Base-by-base conservation (phyloP, 2,888 invertebrate genomes). In the Chrysolina haemoptera region DNA sequence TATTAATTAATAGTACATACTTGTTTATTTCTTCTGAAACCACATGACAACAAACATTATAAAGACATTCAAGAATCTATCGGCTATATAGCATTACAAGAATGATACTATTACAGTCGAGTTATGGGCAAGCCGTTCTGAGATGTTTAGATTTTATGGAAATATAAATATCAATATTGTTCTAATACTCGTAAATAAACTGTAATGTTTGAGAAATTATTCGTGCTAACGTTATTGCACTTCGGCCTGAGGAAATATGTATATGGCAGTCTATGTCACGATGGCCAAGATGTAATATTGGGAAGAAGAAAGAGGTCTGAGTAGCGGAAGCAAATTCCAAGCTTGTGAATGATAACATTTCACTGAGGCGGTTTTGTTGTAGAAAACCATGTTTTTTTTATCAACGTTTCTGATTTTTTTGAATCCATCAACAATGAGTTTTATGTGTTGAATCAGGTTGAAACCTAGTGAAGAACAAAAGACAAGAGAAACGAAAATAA, bases 1-100 rank as follows among this genome's bases (percentile, higher is more conserved):
- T 76, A 75, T 76, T 78, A 78, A 78, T 78, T 76, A 74, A 71
- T 74, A 46, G 41, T 69, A 72, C 66, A 73, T 68, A 64, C 48
- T 67, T 78, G 74, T 78, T 76, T 78, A 73, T 73, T 66, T 53
- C 53, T 65, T 71, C 68, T 40, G n/a, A 69, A 71, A 71, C 72
- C 63, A 53, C 74, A 68, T 68, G 74, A 76, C 74, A 78, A 63
- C 69, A 62, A 64, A 59, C 70, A 63, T 70, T 76, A 72, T 65
- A 71, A 50, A 71, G 35, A 71, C 76, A 64, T 75, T 75, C 66
- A 10, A 40, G 71, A 66, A 66, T 27, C 48, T 66, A 66, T 66
- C 12, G 66, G 35, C 50, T 48, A 43, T 66, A 50, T 48, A 66
- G 48, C 50, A 66, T 50, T 66, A 66, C 66, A 66, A 66, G 66